Evolutionary conservation across 2,888 invertebrate genomes (phyloP).

Genomic region (Folsomia candida): DNA sequence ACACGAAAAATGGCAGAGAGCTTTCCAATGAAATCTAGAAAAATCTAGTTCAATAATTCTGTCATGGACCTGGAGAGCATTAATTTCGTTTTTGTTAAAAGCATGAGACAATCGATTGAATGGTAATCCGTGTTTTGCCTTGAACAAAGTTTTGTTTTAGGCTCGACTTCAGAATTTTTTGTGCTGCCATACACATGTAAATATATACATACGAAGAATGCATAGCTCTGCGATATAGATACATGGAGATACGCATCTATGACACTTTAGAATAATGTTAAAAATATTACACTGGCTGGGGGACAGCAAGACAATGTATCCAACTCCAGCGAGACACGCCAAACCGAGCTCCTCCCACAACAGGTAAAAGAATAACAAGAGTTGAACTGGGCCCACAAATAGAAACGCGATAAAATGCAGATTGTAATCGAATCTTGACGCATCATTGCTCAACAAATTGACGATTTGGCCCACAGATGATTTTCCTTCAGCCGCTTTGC

Average conservation of each 20-base stretch:
- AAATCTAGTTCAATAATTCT: not conserved
- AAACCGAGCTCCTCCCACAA: conserved; percentile 69
- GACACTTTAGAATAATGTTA: too few relatives aligned
- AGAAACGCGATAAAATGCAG: conserved; percentile 84
- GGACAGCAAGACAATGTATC: conserved; percentile 72
- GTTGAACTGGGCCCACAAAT: conserved; percentile 84
- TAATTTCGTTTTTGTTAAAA: too few relatives aligned
- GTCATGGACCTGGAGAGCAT: too few relatives aligned
- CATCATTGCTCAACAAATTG: conserved; percentile 93
- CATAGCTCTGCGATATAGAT: too few relatives aligned
- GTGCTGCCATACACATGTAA: too few relatives aligned
- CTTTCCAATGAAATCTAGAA: conserved; percentile 20
- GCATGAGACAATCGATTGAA: too few relatives aligned
- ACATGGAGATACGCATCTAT: too few relatives aligned
- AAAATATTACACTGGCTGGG: conserved; percentile 73
- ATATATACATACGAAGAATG: too few relatives aligned
- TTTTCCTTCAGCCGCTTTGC: conserved; percentile 76
- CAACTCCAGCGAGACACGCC: conserved; percentile 71
- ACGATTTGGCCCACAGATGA: conserved; percentile 90
- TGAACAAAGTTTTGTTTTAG: too few relatives aligned
- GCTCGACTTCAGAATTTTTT: too few relatives aligned
- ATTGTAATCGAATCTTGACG: conserved; percentile 88
- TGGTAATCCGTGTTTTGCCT: too few relatives aligned
- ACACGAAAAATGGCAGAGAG: conserved; percentile 26
- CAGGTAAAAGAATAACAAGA: conserved; percentile 73